Evolutionary conservation across 1,140 invertebrate genomes (phyloP), one percentile per base, ranked within the genome.

Genomic region (Phymorhynchus buccinoides): DNA sequence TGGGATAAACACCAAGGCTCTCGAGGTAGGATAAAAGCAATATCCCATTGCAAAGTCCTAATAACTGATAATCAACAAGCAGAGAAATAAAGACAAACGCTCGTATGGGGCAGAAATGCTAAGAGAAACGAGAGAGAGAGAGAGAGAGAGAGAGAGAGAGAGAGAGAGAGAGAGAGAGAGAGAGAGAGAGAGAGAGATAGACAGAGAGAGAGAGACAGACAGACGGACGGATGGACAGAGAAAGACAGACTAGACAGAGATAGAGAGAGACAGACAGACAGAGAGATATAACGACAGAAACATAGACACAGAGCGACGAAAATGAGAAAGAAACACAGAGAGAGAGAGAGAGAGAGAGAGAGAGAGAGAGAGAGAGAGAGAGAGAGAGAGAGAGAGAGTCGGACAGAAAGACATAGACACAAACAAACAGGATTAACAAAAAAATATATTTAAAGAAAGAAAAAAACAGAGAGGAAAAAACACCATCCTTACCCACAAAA

Each of bases 401-500:
- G n/a, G 56, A n/a, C n/a, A 48, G n/a, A 48, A 3, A 48, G 42
- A 48, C 27, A 48, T 27, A 22, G 56, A 62, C 1, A 62, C 18
- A 22, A 62, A 12, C 56, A 62, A 27, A 62, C 56, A 62, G 56
- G n/a, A n/a, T n/a, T n/a, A n/a, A 2, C 44, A 48, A 18, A 48
- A 6, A 48, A 18, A 48, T 18, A 48, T 6, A 48, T 9, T 9
- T 9, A 18, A 9, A 48, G 44, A 18, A 18, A 62, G n/a, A 22
- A 62, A 27, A 22, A 9, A 12, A 62, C 56, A 62, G 22, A 22
- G 4, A 62, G 56, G 30, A 41, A 3, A 7, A n/a, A 18, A n/a
- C n/a, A n/a, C 6, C 30, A 12, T 14, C 27, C 30, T 9, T 3
- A 91, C 90, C 90, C 88, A 93, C 93, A 93, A 88, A 91, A 83